Evolutionary conservation across 2,797 vertebrate species (phyloP), one percentile per base, ranked within the genome.

Genomic region (Clarias laeviceps): DNA sequence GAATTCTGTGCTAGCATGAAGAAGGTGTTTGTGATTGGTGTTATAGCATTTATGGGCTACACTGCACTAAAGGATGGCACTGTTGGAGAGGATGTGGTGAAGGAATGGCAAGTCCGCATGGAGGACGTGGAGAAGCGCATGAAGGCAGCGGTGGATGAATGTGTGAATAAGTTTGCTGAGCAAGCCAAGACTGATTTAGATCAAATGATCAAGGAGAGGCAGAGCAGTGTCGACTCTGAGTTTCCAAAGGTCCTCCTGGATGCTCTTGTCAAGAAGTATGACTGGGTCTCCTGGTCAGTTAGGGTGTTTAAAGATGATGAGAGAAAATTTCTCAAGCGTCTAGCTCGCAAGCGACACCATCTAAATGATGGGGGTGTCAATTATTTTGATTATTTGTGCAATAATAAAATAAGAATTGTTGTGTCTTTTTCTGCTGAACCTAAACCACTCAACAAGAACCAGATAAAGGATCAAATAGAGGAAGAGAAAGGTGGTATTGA

Each of bases 211-310:
- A 82, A 88, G 90, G 92, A 93, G 64, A 92, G 72, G 14, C 85
- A 92, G 0, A 91, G 87, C 54, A 84, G 73, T 0, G 89, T 93
- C 1, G 83, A 91, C 82, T 27, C 70, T 0, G 91, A 93, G 7
- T 95, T 95, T 37, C 86, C 91, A 61, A 91, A 92, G 83, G 50
- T 89, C 14, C 88, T 96, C 4, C 89, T 95, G 87, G 92, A 92
- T 22, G 40, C 86, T 0, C 93, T 96, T 1, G 57, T 74, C 0
- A 93, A 94, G 87, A 96, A 96, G 74, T 96, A 95, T 14, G 93
- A 96, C 89, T 96, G 96, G 96, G 94, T 96, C 22, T 93, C 82
- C 45, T 96, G 96, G 96, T 96, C 95, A 64, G 87, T 96, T 69
- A 85, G 93, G 66, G 93, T 92, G 37, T 95, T 95, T 87, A 89